Conservation (phyloP, 2,888 invertebrate species). For the Orthosia gracilis region DNA sequence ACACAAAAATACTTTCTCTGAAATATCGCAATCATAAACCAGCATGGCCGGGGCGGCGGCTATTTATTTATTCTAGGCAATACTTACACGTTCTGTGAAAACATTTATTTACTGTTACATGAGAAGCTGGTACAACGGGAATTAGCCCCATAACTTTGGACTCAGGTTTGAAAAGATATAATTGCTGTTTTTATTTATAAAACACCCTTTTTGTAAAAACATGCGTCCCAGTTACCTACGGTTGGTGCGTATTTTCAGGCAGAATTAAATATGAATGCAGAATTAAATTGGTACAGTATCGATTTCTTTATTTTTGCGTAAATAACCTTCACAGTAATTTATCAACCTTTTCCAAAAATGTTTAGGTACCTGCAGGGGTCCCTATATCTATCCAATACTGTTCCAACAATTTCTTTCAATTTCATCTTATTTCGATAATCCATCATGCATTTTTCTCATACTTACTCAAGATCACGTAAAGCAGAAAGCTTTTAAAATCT, state of each 20-base stretch:
- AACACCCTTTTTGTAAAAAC: constrained; percentile 40
- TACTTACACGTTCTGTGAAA: constrained; percentile 68
- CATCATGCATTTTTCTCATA: constrained; percentile 24
- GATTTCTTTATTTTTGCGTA: constrained; percentile 43
- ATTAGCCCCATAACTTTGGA: constrained; percentile 28
- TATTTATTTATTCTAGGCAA: constrained; percentile 79
- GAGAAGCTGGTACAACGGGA: constrained; percentile 17
- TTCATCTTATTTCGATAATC: constrained; percentile 17
- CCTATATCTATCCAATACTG: neutral
- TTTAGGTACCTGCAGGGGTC: too few species aligned
- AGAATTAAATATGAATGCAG: constrained; percentile 51
- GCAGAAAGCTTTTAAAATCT: constrained; percentile 34
- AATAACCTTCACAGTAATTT: constrained; percentile 22
- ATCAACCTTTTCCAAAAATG: constrained; percentile 21
- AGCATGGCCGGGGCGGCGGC: constrained; percentile 70
- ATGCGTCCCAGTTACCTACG: constrained; percentile 11
- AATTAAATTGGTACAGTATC: constrained; percentile 27
- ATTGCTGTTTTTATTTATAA: constrained; percentile 54
- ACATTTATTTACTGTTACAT: constrained; percentile 74
- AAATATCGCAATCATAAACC: constrained; percentile 82
- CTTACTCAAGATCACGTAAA: constrained; percentile 24
- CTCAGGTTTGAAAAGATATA: constrained; percentile 27
- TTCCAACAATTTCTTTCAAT: neutral
- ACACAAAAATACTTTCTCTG: constrained; percentile 82
- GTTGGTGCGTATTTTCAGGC: constrained; percentile 22